These are phyloP conservation scores for Achroia grisella DNA, from an alignment of 1,140 invertebrate genomes.

Conservation along the genomic window DNA sequence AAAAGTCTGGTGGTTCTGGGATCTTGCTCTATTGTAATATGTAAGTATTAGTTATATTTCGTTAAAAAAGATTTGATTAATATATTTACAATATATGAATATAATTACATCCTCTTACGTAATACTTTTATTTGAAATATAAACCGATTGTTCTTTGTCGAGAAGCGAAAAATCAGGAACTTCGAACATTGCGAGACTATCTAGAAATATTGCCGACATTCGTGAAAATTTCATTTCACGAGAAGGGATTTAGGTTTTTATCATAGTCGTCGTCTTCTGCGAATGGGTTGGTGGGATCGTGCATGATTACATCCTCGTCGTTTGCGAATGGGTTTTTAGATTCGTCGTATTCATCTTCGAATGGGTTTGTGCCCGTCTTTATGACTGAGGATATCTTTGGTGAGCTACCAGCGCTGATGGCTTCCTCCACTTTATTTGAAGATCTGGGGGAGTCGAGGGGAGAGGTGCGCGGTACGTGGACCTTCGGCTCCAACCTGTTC, in stretches of 20 bases:
- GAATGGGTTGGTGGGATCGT: slow-evolving; percentile 75
- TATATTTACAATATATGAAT: too few species aligned
- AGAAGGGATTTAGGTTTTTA: slow-evolving; percentile 80
- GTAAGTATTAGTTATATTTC: too few species aligned
- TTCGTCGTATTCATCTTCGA: slow-evolving; percentile 76
- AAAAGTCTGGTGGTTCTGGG: too few species aligned
- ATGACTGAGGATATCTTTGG: slow-evolving; percentile 59
- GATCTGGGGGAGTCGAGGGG: slow-evolving; percentile 19
- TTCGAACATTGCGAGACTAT: too few species aligned
- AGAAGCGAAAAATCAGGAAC: too few species aligned
- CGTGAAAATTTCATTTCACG: slow-evolving; percentile 27
- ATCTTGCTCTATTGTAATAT: too few species aligned
- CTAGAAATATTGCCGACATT: too few species aligned
- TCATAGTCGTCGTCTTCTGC: slow-evolving; percentile 76
- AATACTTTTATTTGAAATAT: too few species aligned
- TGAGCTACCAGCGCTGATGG: slow-evolving; percentile 7
- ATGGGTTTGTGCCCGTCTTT: slow-evolving; percentile 72
- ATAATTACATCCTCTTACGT: too few species aligned
- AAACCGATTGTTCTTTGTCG: too few species aligned
- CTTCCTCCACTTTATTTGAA: neutral
- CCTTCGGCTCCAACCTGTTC: slow-evolving; percentile 36
- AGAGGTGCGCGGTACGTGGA: slow-evolving; percentile 24
- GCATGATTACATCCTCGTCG: slow-evolving; percentile 56
- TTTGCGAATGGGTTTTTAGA: slow-evolving; percentile 74
- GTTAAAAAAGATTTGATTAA: too few species aligned